Evolutionary conservation across 2,797 vertebrate genomes (phyloP), one percentile per base, ranked within the genome.

Genomic region (Sebastes minor): DNA sequence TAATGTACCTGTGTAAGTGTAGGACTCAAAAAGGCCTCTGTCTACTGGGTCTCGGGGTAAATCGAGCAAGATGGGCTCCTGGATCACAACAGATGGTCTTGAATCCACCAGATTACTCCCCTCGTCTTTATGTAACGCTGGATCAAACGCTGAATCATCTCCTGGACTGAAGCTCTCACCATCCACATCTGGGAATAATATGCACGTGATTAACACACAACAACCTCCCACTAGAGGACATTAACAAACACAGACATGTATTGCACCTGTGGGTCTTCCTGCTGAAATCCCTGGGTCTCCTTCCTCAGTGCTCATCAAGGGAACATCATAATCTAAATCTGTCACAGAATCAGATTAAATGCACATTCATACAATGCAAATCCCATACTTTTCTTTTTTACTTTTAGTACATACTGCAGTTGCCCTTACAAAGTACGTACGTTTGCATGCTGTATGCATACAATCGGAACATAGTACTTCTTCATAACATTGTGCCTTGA

Each of bases 91-190:
- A 1, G 79, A 18, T 6, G 78, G 82, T 57, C 85, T 90, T 61
- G 91, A 86, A 67, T 94, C 92, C 56, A 97, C 64, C 74, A 97
- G 91, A 67, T 96, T 94, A 78, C 96, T 95, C 33, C 96, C 96
- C 2, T 94, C 85, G 0, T 86, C 64, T 18, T 72, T 71, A 49
- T 55, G 73, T 38, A 38, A 71, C 1, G 66, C 61, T 1, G 80
- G 73, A 78, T 78, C 52, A 1, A 86, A 87, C 60, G 6, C 18
- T 5, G 66, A 57, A 6, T 82, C 80, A 4, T 42, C 89, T 53
- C 61, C 77, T 52, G 78, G 79, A 14, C 14, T 68, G 6, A 69
- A 75, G 61, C 16, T 72, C 46, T 90, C 86, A 38, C 63, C 66
- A 52, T 78, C 85, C 30, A 70, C 56, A 75, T 64, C 91, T 94